These are phyloP conservation scores for Drosophila silvestris DNA, from an alignment of 2,888 invertebrate genomes.

Conservation along the genomic window DNA sequence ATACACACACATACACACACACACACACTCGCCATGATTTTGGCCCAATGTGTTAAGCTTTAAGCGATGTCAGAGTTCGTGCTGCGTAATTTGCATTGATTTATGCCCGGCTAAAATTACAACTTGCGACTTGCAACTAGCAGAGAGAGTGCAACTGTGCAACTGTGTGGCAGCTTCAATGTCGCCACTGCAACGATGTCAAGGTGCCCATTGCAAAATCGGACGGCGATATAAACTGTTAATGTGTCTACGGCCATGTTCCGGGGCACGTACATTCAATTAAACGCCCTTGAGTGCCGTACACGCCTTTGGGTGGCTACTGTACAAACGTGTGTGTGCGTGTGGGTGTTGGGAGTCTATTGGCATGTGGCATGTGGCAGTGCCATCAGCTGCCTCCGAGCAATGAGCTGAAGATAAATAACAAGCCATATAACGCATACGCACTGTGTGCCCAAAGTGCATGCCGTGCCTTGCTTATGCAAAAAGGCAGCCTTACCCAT, in stretches of 20 bases:
- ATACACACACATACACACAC: neutral
- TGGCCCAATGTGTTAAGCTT: slow-evolving; percentile 67
- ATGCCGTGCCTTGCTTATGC: slow-evolving; percentile 65
- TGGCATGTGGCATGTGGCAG: slow-evolving; percentile 55
- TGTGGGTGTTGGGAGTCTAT: slow-evolving; percentile 60
- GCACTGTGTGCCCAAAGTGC: slow-evolving; percentile 71
- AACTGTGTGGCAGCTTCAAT: slow-evolving; percentile 31
- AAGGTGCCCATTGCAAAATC: slow-evolving; percentile 61
- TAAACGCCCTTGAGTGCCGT: slow-evolving; percentile 78
- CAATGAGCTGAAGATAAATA: slow-evolving; percentile 80
- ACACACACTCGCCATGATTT: neutral
- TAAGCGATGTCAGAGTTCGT: slow-evolving; percentile 59
- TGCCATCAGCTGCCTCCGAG: slow-evolving; percentile 47
- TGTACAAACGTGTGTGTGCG: slow-evolving; percentile 5
- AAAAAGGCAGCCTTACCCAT: slow-evolving; percentile 57
- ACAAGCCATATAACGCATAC: slow-evolving; percentile 80
- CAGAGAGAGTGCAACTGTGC: slow-evolving; percentile 9
- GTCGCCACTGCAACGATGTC: slow-evolving; percentile 63
- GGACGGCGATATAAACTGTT: slow-evolving; percentile 62
- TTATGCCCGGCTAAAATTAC: slow-evolving; percentile 50
- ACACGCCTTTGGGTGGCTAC: slow-evolving; percentile 43
- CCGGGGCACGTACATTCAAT: slow-evolving; percentile 77
- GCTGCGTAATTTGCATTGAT: slow-evolving; percentile 77
- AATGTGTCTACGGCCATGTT: slow-evolving; percentile 74
- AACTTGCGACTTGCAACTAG: slow-evolving; percentile 18